Percentiles rank a stretch among this genome's conserved stretches.
These are phyloP conservation scores for Calliopsis andreniformis DNA, from an alignment of 1,140 invertebrate species.

Conservation along the genomic window DNA sequence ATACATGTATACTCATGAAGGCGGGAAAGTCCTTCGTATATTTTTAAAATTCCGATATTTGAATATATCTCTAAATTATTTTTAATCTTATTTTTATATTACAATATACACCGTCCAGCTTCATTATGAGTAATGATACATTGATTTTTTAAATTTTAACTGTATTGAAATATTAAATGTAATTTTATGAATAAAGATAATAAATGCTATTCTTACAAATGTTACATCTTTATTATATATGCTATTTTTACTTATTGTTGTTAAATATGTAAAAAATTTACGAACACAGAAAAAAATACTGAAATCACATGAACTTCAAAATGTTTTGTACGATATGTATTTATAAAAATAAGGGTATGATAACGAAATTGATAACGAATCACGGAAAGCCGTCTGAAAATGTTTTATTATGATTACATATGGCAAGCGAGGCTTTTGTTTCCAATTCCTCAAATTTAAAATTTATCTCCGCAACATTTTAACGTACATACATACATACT, in stretches of 20 bases:
- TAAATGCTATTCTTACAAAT: too few species aligned
- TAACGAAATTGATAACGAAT: slow-evolving; percentile 29
- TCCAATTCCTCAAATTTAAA: slow-evolving; percentile 71
- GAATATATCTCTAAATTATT: background rate
- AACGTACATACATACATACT: slow-evolving; percentile 64
- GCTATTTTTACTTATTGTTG: too few species aligned
- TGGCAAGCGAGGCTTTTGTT: slow-evolving; percentile 70
- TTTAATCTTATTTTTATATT: background rate
- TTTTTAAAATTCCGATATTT: background rate
- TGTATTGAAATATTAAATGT: background rate
- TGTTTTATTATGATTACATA: slow-evolving; percentile 70
- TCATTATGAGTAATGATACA: background rate
- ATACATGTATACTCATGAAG: background rate
- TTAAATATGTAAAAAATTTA: too few species aligned
- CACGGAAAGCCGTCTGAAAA: slow-evolving; percentile 61
- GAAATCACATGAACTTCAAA: background rate
- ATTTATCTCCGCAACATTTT: slow-evolving; percentile 60
- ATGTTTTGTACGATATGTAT: background rate
- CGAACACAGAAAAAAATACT: background rate
- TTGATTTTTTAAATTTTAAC: slow-evolving; percentile 8
- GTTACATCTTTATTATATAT: too few species aligned
- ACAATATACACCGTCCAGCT: background rate
- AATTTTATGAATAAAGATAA: background rate
- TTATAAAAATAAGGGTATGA: slow-evolving; percentile 10
- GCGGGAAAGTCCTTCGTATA: background rate